Base-by-base conservation (phyloP, 35 echinoderm and acorn worm species). In the Lytechinus pictus region DNA sequence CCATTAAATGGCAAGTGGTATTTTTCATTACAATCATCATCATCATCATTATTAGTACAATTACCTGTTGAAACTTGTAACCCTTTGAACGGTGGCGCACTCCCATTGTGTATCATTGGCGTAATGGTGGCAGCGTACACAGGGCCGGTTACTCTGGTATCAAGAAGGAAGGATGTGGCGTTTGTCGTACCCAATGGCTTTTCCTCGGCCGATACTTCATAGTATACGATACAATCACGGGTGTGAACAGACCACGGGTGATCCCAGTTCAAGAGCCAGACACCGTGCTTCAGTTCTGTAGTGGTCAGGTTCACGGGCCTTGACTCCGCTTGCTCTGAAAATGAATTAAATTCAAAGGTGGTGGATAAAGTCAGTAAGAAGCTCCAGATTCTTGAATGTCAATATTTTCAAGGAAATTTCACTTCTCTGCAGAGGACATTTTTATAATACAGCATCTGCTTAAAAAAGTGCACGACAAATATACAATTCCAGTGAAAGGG, bases 231-330 rank as follows among this genome's bases (percentile, higher is more conserved):
- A 33, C 88, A 90, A 33, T 90, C 88, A 6, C 88, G 10, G 24
- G 27, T 90, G 52, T 90, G 29, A 12, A 12, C 1, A 54, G 88
- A 90, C 88, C 88, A 90, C 10, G 88, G 88, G 88, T 12, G 27
- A 10, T 52, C 29, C 88, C 88, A 90, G 16, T 90, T 54, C 28
- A 90, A 90, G 14, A 90, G 88, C 88, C 88, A 90, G 11, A 90
- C 28, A 90, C 52, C 52, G 3, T 12, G 29, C 88, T 12, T 14
- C 28, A 90, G 33, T 90, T 90, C 88, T 52, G 16, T 44, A 12
- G 88, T 90, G 7, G 88, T 90, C 16, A 13, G 9, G 16, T 90
- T 90, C 29, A 12, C 9, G 2, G 88, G 88, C 29, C 1, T 28
- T 1, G 88, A 90, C 28, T 90, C 10, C 13, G 27, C 29, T 52